Conservation (phyloP, 2,888 invertebrate species). For the Caenorhabditis macrosperma region DNA sequence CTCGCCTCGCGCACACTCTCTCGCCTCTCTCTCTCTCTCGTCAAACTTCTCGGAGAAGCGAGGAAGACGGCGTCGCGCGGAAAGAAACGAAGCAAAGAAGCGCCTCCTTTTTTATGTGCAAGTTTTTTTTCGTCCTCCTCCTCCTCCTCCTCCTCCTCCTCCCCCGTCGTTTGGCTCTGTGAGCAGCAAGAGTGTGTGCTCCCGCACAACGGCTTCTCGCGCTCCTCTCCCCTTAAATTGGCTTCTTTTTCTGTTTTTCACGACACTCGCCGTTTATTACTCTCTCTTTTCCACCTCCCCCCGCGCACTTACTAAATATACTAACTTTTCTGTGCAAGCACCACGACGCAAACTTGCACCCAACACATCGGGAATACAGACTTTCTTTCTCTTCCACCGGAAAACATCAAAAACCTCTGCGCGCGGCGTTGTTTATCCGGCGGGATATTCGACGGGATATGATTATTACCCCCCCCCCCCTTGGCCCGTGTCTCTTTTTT, state of each 20-base stretch:
- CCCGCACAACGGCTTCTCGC: constrained; percentile 6
- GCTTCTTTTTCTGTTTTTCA: constrained; percentile 32
- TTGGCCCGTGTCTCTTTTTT: neutral
- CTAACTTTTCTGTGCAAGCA: neutral
- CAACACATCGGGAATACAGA: too few relatives aligned
- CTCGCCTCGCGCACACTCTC: neutral
- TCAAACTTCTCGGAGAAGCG: constrained; percentile 37
- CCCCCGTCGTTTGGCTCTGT: constrained; percentile 19
- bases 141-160: too few relatives aligned
- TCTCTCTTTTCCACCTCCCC: constrained; percentile 5
- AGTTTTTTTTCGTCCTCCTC: too few relatives aligned
- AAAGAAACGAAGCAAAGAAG: constrained; percentile 14
- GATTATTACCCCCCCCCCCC: neutral
- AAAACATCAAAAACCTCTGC: too few relatives aligned
- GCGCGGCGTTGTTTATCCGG: too few relatives aligned
- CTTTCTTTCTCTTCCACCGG: neutral
- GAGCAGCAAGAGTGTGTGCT: constrained; percentile 6
- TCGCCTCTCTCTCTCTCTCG: constrained; percentile 13
- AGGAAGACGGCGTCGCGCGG: neutral
- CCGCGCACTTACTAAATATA: neutral
- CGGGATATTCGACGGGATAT: neutral
- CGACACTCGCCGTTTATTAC: constrained; percentile 32
- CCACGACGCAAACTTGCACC: neutral
- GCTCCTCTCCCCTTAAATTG: constrained; percentile 28
- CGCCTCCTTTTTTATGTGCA: constrained; percentile 37